Base-by-base conservation (phyloP, 2,797 vertebrate genomes). In the Peromyscus melanophrys region DNA sequence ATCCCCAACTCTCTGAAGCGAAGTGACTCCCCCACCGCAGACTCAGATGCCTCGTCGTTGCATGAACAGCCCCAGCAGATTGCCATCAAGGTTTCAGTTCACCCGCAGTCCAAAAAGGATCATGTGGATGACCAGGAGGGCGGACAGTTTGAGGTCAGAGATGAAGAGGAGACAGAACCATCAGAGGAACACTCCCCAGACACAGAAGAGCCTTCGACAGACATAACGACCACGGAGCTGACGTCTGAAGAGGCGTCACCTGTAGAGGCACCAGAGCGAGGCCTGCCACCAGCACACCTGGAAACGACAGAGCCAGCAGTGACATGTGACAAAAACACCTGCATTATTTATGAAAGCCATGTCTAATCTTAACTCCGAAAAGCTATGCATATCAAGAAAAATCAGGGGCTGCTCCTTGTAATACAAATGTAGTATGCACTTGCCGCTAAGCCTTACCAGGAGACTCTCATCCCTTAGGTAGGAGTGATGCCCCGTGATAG, bases 81-180 rank as follows among this genome's bases (percentile, higher is more conserved):
- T 40, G 99, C 99, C 98, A 99, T 99, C 98, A 99, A 99, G 98
- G 99, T 99, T 93, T 99, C 99, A 0, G 98, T 99, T 71, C 99
- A 99, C 98, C 99, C 99, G 0, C 98, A 98, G 91, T 96, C 98
- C 98, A 97, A 93, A 97, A 98, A 96, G 57, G 99, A 98, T 97
- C 99, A 98, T 83, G 89, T 98, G 0, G 99, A 99, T 0, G 98
- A 99, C 46, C 98, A 98, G 31, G 98, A 98, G 16, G 98, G 97
- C 4, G n/a, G 94, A 83, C 98, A 97, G 19, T 57, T 98, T 21
- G 98, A 98, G 71, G 96, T 98, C 52, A 98, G 98, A 98, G 98
- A 98, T 1, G 96, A 93, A 23, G 96, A 98, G 87, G 97, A 97
- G 92, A 97, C 98, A 40, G 94, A 94, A 1, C 98, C 98, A 0